Percentiles rank a stretch among this genome's conserved stretches.
phyloP scores from a whole-genome alignment of 2,888 invertebrate genomes.

The Euproctis similis region DNA sequence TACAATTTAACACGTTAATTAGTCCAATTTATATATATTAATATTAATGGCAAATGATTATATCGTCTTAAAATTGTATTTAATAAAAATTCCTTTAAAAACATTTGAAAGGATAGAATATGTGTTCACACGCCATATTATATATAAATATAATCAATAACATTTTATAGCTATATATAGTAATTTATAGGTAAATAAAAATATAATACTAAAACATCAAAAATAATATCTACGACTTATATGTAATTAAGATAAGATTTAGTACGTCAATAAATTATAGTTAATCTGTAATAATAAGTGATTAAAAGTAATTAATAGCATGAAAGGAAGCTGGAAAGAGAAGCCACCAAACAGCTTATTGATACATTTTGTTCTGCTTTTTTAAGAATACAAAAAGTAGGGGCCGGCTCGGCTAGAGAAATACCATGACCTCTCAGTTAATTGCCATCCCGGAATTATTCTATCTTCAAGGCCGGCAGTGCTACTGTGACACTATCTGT shows the following conservation, averaged over 20 bases:
- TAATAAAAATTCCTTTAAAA: slow-evolving; percentile 4
- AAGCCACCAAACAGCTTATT: too few species aligned
- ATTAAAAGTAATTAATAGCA: too few species aligned
- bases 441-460: too few species aligned
- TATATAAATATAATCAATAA: slow-evolving; percentile 1
- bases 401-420: too few species aligned
- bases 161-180: neutral
- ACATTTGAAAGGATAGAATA: slow-evolving; percentile 7
- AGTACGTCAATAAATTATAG: neutral
- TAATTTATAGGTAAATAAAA: slow-evolving; percentile 1
- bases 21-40: slow-evolving; percentile 18
- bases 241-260: slow-evolving; percentile 3
- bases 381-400: too few species aligned
- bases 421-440: too few species aligned
- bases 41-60: slow-evolving; percentile 9
- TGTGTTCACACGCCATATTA: slow-evolving; percentile 13
- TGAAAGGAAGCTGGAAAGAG: too few species aligned
- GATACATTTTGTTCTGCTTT: too few species aligned
- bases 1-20: slow-evolving; percentile 16
- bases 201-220: slow-evolving; percentile 1
- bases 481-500: too few species aligned
- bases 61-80: neutral
- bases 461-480: too few species aligned
- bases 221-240: too few species aligned
- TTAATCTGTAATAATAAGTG: too few species aligned